phyloP scores from a whole-genome alignment of 2,113 vertebrate species.

The Tetrax tetrax region DNA sequence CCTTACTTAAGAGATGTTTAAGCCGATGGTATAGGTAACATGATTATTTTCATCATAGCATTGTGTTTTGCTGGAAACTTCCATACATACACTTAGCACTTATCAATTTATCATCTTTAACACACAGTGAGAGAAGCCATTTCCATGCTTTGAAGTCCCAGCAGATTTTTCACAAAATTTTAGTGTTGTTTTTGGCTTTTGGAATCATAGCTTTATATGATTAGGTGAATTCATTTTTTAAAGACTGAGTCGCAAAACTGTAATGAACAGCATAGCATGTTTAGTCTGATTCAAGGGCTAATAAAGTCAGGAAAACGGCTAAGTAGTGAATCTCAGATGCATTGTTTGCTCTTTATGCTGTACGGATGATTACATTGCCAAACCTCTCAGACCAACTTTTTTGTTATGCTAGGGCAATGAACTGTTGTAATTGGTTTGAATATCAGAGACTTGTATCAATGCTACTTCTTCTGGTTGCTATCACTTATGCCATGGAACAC shows the following conservation, averaged over 20 bases:
- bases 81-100: background rate
- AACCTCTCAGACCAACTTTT: background rate
- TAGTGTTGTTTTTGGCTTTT: background rate
- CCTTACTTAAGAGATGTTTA: background rate
- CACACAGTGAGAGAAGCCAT: background rate
- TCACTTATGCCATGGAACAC: background rate
- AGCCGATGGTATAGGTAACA: background rate
- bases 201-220: background rate
- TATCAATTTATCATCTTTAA: background rate
- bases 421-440: background rate
- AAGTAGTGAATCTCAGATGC: background rate
- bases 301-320: background rate
- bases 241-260: background rate
- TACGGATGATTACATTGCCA: background rate
- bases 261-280: background rate
- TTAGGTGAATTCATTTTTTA: background rate
- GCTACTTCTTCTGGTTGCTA: background rate
- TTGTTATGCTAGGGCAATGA: background rate
- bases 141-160: background rate
- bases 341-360: background rate
- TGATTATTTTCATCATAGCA: background rate
- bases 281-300: background rate
- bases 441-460: background rate
- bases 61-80: background rate
- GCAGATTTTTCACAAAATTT: background rate